Base-by-base conservation (phyloP, 2,888 invertebrate species). In the Phengaris alcon region DNA sequence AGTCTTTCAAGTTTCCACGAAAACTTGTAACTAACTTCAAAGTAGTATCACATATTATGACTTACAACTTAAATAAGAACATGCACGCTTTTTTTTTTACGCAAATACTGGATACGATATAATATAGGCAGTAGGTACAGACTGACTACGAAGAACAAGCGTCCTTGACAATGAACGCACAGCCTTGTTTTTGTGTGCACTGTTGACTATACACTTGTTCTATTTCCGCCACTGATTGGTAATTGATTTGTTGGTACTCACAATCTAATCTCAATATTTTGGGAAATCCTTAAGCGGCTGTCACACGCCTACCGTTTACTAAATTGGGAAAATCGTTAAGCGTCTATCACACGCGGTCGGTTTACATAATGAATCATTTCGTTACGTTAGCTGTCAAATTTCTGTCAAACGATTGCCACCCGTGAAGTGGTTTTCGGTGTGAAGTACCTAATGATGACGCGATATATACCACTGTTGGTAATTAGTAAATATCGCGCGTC, bases 401-500 rank as follows among this genome's bases (percentile, higher is more conserved):
- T 22, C 59, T 35, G 59, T 59, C 59, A 59, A 59, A 59, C 59
- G 59, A 59, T 59, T 35, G 59, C 59, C 59, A 59, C 22, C 35
- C 59, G 59, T 9, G 22, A 59, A 59, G 59, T 59, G 35, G 35
- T 59, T 35, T 59, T 22, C 22, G 12, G 35, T 59, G 59, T 55
- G 55, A n/a, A 57, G n/a, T 8, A 15, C 15, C 3, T 8, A 57
- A 57, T 57, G 5, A n/a, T n/a, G 13, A n/a, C 2, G 55, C 7
- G n/a, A 55, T 55, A 12, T n/a, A 2, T 7, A 57, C 15, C 48
- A 48, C 48, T 48, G 48, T 48, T 48, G 48, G 8, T 48, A 48
- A 48, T 7, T 7, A 35, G 35, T 35, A 35, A 4, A 35, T 35
- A 35, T 35, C 35, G 48, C 35, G 48, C 48, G 48, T 48, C 48